phyloP scores from a whole-genome alignment of 1,140 invertebrate species.

The Gonioctena quinquepunctata region DNA sequence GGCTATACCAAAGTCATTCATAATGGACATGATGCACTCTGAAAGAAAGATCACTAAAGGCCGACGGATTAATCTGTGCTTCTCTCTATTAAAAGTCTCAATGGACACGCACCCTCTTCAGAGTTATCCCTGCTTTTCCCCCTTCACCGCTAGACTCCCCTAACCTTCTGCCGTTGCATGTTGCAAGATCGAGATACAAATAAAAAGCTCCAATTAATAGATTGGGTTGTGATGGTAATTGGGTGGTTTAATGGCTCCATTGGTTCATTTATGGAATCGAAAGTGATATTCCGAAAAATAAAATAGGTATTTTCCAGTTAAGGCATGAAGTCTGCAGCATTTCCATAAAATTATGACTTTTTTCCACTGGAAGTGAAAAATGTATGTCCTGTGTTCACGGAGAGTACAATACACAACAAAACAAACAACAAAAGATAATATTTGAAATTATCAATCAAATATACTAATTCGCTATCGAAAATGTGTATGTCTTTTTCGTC shows the following conservation, averaged over 20 bases:
- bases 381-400: no score
- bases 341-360: no score
- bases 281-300: no score
- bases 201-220: conserved; percentile 11
- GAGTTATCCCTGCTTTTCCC: conserved; percentile 19
- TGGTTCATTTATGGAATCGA: no score
- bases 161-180: neutral
- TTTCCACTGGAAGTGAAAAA: no score
- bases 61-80: conserved; percentile 47
- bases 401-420: no score
- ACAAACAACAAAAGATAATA: no score
- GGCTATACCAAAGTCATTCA: conserved; percentile 37
- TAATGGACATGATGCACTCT: conserved; percentile 46
- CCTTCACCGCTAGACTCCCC: neutral
- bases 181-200: neutral
- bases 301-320: no score
- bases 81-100: conserved; percentile 44
- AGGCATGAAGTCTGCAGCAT: no score
- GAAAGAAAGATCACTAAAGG: conserved; percentile 48
- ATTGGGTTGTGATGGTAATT: neutral
- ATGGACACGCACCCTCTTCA: conserved; percentile 38
- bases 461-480: no score
- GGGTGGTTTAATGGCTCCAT: neutral
- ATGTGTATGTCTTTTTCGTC: no score
- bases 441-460: no score